Conservation (phyloP, 2,888 invertebrate genomes). For the Drosophila maculinotata region DNA sequence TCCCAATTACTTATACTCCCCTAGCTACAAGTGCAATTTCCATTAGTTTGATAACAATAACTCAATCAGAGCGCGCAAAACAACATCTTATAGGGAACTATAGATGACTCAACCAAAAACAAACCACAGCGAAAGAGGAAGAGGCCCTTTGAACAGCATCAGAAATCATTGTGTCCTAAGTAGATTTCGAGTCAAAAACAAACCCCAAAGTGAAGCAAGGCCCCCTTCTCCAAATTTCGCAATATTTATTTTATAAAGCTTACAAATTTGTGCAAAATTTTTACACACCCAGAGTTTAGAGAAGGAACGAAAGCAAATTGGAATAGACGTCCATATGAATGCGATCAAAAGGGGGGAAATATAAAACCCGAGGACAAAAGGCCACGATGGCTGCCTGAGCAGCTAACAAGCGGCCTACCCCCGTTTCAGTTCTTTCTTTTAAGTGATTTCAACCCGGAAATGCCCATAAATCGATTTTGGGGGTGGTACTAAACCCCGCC, state of each 20-base stretch:
- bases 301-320: constrained; percentile 13
- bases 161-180: constrained; percentile 45
- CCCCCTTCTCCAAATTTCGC: constrained; percentile 14
- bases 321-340: constrained; percentile 51
- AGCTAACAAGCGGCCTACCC: constrained; percentile 61
- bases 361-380: constrained; percentile 63
- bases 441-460: constrained; percentile 81
- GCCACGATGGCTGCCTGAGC: constrained; percentile 21
- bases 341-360: constrained; percentile 34
- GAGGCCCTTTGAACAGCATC: constrained; percentile 14
- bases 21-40: constrained; percentile 16
- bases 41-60: constrained; percentile 64
- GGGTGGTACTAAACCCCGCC: constrained; percentile 10
- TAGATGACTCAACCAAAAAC: constrained; percentile 36
- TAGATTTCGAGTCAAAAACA: constrained; percentile 47
- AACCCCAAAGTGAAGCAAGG: constrained; percentile 42
- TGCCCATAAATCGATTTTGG: constrained; percentile 74
- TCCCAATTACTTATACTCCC: constrained; percentile 13
- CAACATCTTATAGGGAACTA: constrained; percentile 13
- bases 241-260: constrained; percentile 77
- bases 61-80: constrained; percentile 50
- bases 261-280: constrained; percentile 74
- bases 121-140: constrained; percentile 15
- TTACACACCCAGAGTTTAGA: constrained; percentile 23
- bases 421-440: constrained; percentile 60